Evolutionary conservation across 2,797 vertebrate genomes (phyloP), one percentile per base, ranked within the genome.

Genomic region (Menidia menidia): DNA sequence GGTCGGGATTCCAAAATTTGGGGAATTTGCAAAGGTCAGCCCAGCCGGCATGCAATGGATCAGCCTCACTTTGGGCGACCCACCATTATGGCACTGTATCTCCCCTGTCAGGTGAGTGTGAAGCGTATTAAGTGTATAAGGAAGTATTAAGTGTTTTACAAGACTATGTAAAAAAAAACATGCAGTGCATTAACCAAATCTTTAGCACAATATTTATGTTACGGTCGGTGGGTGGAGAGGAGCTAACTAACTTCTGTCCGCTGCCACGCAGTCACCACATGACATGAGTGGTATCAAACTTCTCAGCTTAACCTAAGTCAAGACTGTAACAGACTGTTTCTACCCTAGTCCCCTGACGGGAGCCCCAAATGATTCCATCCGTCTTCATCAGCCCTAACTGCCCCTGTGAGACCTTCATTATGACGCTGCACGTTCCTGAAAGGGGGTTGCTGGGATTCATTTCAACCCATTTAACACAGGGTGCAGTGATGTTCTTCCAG

Each of bases 381-480:
- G 9, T 79, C 80, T 77, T 83, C 82, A 76, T 78, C 74, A 60
- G n/a, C 42, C 62, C 45, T 88, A 88, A 87, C 81, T 74, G 73
- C 72, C 57, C 78, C 66, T 81, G 64, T 50, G 88, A 83, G 85
- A 86, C 72, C 45, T 75, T 70, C 54, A 47, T 80, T 78, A 77
- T 76, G 78, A 77, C 16, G 53, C 33, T 51, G 71, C 71, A 68
- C 48, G 51, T 66, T 75, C 80, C 78, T 66, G 13, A 69, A 68
- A 76, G 68, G 76, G 65, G 79, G 53, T 76, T 67, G 43, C 44
- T 8, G 47, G 65, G 67, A 83, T 88, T 68, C 64, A 72, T 89
- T 90, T 85, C 76, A 53, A 58, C 14, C 64, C 35, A 32, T 73
- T 64, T 62, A 60, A 78, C 68, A 47, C 35, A 57, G 55, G 68